Percentiles rank a stretch among this genome's conserved stretches.
Conservation (phyloP, 2,113 vertebrate genomes). For the Elaphurus davidianus region DNA sequence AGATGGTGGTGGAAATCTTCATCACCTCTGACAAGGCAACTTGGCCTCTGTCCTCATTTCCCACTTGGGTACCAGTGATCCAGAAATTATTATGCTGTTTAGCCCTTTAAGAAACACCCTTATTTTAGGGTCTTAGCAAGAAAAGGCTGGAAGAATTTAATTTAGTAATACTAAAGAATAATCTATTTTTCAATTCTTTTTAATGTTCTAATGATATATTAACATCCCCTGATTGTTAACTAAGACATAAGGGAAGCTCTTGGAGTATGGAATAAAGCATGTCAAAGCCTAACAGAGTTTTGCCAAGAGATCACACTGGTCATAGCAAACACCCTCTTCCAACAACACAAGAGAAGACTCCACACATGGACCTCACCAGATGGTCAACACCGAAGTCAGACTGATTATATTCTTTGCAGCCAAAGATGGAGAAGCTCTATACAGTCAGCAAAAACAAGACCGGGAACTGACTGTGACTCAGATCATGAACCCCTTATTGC, state of each 20-base stretch:
- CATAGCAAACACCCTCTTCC: not conserved
- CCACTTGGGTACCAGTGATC: not conserved
- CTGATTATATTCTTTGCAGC: not conserved
- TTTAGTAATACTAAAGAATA: not conserved
- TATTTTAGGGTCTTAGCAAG: not conserved
- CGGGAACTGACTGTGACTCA: rapidly evolving
- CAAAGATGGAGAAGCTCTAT: not conserved
- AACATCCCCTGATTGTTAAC: not conserved
- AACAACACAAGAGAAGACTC: not conserved
- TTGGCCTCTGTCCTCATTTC: not conserved
- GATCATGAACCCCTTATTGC: not conserved
- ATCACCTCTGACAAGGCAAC: not conserved
- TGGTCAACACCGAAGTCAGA: not conserved
- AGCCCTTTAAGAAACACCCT: not conserved
- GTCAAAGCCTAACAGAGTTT: not conserved
- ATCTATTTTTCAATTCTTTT: not conserved
- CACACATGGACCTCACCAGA: not conserved
- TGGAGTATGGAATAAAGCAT: not conserved
- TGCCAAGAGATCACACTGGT: not conserved
- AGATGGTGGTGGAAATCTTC: not conserved
- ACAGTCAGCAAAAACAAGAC: not conserved
- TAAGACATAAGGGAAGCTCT: not conserved
- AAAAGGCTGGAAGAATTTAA: not conserved
- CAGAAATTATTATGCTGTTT: not conserved
- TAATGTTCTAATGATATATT: not conserved